These are phyloP conservation scores for Agraylea sexmaculata DNA, from an alignment of 1,140 invertebrate genomes.

Conservation along the genomic window DNA sequence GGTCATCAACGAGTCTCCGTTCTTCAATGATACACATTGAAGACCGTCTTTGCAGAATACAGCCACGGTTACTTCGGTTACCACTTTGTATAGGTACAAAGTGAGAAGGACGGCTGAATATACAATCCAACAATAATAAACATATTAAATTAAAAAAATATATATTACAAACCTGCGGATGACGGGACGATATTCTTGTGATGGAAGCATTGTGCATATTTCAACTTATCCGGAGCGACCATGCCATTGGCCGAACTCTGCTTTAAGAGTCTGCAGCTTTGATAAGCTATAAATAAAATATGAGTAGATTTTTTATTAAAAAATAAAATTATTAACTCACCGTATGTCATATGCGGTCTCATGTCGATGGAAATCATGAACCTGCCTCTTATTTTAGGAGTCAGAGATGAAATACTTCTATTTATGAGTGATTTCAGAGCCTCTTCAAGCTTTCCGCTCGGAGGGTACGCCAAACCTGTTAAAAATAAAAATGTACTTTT, in stretches of 20 bases:
- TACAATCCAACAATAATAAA: background rate
- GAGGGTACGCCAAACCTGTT: constrained; percentile 8
- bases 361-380: constrained; percentile 16
- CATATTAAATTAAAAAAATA: constrained; percentile 1
- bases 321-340: constrained; percentile 6
- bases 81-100: constrained; percentile 10
- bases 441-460: background rate
- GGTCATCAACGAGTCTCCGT: constrained; percentile 7
- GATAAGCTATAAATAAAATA: constrained; percentile 1
- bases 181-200: constrained; percentile 13
- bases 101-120: constrained; percentile 16
- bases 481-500: background rate
- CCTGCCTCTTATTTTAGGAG: background rate
- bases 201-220: constrained; percentile 13
- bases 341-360: constrained; percentile 14
- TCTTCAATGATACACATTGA: constrained; percentile 7
- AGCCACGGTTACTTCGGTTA: constrained; percentile 13
- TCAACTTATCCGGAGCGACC: background rate
- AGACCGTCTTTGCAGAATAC: constrained; percentile 12
- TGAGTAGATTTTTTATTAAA: no score
- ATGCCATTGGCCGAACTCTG: background rate
- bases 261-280: constrained; percentile 3
- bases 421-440: constrained; percentile 9
- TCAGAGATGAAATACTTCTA: constrained; percentile 7
- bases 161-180: constrained; percentile 11